These are phyloP conservation scores for Heliothis subflexa DNA, from an alignment of 1,140 invertebrate species.

Conservation along the genomic window DNA sequence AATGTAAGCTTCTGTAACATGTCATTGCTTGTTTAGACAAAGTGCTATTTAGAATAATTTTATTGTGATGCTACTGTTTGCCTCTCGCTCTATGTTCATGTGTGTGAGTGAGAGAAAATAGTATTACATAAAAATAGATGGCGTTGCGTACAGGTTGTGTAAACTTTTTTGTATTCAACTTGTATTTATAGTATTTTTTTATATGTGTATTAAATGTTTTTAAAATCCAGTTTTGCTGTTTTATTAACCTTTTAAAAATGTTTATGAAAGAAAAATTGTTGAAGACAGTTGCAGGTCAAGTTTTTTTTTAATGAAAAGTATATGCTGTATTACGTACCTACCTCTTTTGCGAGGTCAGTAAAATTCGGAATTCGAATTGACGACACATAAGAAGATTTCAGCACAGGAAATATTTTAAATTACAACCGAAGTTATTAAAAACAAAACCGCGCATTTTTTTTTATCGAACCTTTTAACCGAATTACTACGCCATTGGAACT, in stretches of 20 bases:
- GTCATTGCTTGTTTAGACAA: conserved; percentile 5
- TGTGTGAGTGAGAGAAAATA: not conserved
- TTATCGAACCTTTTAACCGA: too few relatives aligned
- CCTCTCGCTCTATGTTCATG: not conserved
- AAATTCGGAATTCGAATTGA: too few relatives aligned
- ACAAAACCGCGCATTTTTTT: too few relatives aligned
- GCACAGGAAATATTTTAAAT: too few relatives aligned
- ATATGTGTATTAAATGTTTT: not conserved
- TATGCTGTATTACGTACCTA: too few relatives aligned
- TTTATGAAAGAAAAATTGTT: too few relatives aligned
- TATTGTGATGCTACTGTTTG: not conserved
- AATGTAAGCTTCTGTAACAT: conserved; percentile 31
- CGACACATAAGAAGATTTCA: too few relatives aligned
- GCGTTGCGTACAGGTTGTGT: not conserved
- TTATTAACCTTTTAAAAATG: not conserved
- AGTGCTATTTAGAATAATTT: not conserved
- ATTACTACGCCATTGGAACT: not conserved
- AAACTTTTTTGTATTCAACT: not conserved
- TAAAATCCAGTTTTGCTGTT: not conserved
- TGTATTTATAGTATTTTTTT: not conserved
- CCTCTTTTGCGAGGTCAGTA: too few relatives aligned
- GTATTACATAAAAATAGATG: not conserved
- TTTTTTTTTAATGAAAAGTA: too few relatives aligned
- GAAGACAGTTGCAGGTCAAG: too few relatives aligned
- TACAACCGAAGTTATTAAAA: too few relatives aligned